Base-by-base conservation (phyloP, 2,888 invertebrate species). In the Tipula confusa region DNA sequence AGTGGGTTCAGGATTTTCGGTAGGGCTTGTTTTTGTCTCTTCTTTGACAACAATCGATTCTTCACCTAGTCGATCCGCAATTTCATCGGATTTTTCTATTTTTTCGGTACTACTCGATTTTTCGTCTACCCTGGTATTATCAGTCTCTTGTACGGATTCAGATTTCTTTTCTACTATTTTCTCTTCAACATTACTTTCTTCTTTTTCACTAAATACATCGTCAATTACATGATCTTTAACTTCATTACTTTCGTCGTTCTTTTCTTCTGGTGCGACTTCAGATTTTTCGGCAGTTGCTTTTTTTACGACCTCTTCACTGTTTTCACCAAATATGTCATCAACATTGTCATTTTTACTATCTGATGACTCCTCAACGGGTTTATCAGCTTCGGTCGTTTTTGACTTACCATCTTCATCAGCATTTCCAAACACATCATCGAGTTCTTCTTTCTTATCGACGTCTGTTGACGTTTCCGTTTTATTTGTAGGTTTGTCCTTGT, bases 71-170 rank as follows among this genome's bases (percentile, higher is more conserved):
- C 86, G 85, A 18, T 84, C 84, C 80, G 85, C 84, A 84, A 86
- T 85, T 83, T 84, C 84, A 33, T 85, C 83, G 84, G 84, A 84
- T 84, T 84, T 48, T 7, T 48, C 18, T 48, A 5, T 48, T 9
- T 86, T 85, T 43, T 85, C 85, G 43, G 85, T 85, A 33, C 84
- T 84, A 48, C 83, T 83, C 84, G 85, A 84, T 83, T 85, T 83
- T 83, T 85, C 84, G 79, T 84, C 84, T 80, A 84, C 84, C 48
- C 84, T 84, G 48, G 82, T 83, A 28, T 84, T 84, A 83, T 85
- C 84, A 48, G 64, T 84, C 84, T 84, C 15, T 24, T 33, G 64
- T 64, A 29, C 86, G 82, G 86, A 84, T 83, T 85, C 80, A 84
- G 79, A 9, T 29, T 83, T 81, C 18, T 82, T 64, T 83, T 82